A percentile compares a stretch with the other conserved stretches of the same genome.
Conservation (phyloP, 1,140 invertebrate genomes). For the Vanessa tameamea region DNA sequence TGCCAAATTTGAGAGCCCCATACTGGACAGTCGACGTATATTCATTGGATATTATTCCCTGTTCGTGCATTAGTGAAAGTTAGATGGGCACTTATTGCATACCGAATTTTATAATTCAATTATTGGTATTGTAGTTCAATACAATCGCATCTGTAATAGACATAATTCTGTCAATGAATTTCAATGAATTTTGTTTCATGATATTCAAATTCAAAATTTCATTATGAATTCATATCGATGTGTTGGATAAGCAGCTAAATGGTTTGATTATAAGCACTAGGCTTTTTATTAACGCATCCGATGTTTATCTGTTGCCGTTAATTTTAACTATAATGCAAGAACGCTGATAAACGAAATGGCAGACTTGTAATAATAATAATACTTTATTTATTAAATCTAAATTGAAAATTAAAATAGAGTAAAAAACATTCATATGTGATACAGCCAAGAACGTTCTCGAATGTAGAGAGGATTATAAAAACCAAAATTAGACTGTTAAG, state of each 20-base stretch:
- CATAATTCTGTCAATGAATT: constrained; percentile 52
- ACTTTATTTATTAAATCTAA: neutral
- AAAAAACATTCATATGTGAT: neutral
- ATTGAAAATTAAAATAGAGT: neutral
- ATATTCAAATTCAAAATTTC: constrained; percentile 66
- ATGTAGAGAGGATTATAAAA: too few relatives aligned
- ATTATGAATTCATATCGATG: constrained; percentile 65
- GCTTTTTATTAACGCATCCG: constrained; percentile 51
- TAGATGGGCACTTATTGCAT: constrained; percentile 33
- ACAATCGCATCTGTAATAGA: constrained; percentile 39
- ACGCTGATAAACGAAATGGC: neutral
- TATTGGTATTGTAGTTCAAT: constrained; percentile 31
- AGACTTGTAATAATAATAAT: neutral
- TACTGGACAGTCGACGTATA: constrained; percentile 12
- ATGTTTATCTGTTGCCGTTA: constrained; percentile 17
- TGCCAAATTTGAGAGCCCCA: constrained; percentile 33
- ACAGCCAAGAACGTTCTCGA: too few relatives aligned
- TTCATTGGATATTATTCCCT: constrained; percentile 33
- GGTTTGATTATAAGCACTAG: constrained; percentile 53
- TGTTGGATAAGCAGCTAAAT: constrained; percentile 61
- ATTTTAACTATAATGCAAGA: constrained; percentile 12
- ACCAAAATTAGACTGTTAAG: too few relatives aligned
- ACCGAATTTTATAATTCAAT: constrained; percentile 33
- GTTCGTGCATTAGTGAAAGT: constrained; percentile 29
- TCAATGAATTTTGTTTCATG: constrained; percentile 57